A percentile compares a stretch with the other conserved stretches of the same genome.
Conservation (phyloP, 2,888 invertebrate species). For the Andrena flavipes region DNA sequence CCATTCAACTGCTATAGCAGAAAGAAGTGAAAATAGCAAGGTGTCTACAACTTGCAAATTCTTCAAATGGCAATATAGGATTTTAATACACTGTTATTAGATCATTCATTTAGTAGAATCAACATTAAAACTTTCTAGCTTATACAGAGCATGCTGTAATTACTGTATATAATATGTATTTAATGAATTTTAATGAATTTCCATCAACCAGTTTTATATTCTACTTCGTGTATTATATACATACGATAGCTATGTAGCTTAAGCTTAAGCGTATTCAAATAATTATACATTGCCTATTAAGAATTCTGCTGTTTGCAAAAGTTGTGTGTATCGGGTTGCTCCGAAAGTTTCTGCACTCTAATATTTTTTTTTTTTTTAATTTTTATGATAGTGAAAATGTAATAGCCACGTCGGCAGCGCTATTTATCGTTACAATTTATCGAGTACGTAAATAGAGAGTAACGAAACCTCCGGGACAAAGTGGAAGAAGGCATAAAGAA, state of each 20-base stretch:
- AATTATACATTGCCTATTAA: constrained; percentile 40
- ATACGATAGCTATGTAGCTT: constrained; percentile 23
- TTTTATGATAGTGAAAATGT: too few species aligned
- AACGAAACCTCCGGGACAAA: too few species aligned
- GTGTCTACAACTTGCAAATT: constrained; percentile 35
- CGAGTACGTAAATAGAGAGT: too few species aligned
- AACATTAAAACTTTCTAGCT: constrained; percentile 26
- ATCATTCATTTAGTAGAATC: constrained; percentile 21
- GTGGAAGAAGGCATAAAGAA: too few species aligned
- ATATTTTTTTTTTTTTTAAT: neutral
- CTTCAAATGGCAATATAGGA: constrained; percentile 11
- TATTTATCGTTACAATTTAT: too few species aligned
- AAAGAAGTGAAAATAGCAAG: constrained; percentile 32
- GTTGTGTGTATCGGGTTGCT: neutral
- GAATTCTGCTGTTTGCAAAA: constrained; percentile 11
- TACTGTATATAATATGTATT: constrained; percentile 56
- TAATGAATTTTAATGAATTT: constrained; percentile 35
- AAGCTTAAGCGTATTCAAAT: constrained; percentile 5
- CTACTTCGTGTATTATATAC: constrained; percentile 19
- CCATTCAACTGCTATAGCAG: constrained; percentile 39
- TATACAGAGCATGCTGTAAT: constrained; percentile 48
- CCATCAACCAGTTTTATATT: constrained; percentile 48
- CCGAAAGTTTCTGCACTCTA: neutral
- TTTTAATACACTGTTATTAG: constrained; percentile 24
- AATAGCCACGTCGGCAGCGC: too few species aligned